Conservation (phyloP, 2,888 invertebrate genomes). For the Drosophila maculinotata region DNA sequence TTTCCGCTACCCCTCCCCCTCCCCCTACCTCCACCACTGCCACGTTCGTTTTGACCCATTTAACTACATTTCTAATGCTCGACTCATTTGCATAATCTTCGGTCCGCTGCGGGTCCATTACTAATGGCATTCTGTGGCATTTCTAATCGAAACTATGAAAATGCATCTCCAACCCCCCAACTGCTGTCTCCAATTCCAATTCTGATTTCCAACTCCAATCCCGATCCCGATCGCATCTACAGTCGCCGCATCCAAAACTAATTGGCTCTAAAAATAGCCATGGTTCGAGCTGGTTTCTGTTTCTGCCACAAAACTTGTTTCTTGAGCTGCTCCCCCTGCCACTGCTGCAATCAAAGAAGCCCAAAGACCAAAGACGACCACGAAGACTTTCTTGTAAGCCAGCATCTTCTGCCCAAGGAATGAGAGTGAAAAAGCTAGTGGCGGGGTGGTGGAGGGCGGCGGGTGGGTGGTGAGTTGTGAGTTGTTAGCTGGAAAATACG, state of each 20-base stretch:
- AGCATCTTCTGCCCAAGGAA: constrained; percentile 41
- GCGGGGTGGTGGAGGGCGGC: constrained; percentile 3
- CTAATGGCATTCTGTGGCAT: too few relatives aligned
- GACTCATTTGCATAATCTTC: constrained; percentile 57
- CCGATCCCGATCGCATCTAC: constrained; percentile 4
- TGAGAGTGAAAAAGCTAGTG: constrained; percentile 64
- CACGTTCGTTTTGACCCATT: constrained; percentile 62
- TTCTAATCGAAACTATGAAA: constrained; percentile 67
- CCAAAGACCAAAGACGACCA: constrained; percentile 24
- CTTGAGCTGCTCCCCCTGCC: too few relatives aligned
- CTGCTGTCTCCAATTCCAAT: background rate
- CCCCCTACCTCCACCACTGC: background rate
- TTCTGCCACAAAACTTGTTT: constrained; percentile 58
- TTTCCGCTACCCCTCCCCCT: background rate
- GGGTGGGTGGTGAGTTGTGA: constrained; percentile 11
- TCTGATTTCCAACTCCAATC: too few relatives aligned
- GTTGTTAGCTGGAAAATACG: constrained; percentile 43
- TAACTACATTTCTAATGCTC: constrained; percentile 53
- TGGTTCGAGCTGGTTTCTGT: constrained; percentile 51
- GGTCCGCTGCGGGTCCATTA: constrained; percentile 3
- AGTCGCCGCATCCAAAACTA: constrained; percentile 51
- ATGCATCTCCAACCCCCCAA: constrained; percentile 42
- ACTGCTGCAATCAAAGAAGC: constrained; percentile 42
- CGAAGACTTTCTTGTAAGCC: constrained; percentile 51
- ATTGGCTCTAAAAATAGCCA: constrained; percentile 77